Evolutionary conservation across 2,888 invertebrate genomes (phyloP).

Genomic region (Stegophylla sp.): DNA sequence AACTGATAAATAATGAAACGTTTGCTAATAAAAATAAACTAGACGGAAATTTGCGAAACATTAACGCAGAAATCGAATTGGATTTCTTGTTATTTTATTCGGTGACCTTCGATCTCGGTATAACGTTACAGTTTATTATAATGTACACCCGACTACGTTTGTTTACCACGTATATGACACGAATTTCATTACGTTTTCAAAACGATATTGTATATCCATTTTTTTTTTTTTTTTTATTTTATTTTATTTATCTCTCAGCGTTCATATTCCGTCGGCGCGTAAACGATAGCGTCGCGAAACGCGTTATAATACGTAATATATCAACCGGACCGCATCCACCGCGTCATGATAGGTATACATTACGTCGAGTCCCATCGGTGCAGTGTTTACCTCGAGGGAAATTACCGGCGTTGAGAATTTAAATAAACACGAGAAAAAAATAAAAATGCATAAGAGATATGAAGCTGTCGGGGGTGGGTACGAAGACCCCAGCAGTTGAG

Average conservation of each 20-base stretch:
- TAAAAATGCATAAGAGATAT: constrained; percentile 17
- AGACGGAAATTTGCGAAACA: no score
- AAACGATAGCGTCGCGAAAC: constrained; percentile 26
- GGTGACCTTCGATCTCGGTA: no score
- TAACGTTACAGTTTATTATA: no score
- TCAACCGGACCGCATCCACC: constrained; percentile 33
- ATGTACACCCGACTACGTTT: no score
- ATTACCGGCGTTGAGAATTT: constrained; percentile 49
- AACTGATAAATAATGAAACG: no score
- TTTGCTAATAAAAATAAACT: no score
- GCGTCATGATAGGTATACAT: neutral
- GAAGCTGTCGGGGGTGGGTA: neutral
- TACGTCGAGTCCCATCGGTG: neutral
- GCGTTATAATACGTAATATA: constrained; percentile 40
- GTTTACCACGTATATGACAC: neutral
- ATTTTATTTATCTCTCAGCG: constrained; percentile 43
- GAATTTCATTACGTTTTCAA: constrained; percentile 15
- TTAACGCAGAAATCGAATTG: no score
- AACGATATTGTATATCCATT: constrained; percentile 16
- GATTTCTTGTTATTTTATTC: no score
- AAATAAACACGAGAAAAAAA: constrained; percentile 41
- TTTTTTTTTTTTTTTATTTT: neutral
- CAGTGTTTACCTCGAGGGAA: constrained; percentile 43
- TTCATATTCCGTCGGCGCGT: constrained; percentile 13
- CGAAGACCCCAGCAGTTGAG: no score